phyloP scores from a whole-genome alignment of 2,797 vertebrate genomes.

The Helarctos malayanus region DNA sequence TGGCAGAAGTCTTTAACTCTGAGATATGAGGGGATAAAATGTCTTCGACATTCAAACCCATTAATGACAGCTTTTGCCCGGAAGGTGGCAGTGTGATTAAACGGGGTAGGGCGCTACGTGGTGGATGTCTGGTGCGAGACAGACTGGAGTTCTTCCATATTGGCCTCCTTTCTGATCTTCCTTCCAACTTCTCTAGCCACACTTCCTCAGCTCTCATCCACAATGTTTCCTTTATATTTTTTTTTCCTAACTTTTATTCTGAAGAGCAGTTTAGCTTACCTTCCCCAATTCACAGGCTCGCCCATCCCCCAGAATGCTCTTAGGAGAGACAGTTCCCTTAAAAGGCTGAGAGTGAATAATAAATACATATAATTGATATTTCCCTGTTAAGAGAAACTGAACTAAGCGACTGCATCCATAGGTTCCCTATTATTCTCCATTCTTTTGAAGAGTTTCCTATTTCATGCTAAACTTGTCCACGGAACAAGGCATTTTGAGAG shows the following conservation, averaged over 20 bases:
- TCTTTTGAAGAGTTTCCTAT: conserved; percentile 24
- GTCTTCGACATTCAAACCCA: neutral
- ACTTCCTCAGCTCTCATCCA: neutral
- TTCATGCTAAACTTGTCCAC: neutral
- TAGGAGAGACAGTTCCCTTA: neutral
- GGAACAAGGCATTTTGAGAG: neutral
- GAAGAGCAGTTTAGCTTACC: neutral
- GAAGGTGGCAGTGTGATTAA: neutral
- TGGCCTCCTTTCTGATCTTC: neutral
- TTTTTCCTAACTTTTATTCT: conserved; percentile 12
- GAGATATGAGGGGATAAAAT: neutral
- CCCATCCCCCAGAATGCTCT: neutral
- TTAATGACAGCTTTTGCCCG: neutral
- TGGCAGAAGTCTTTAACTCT: neutral
- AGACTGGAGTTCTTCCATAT: neutral
- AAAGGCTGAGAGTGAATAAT: neutral
- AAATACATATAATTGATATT: neutral
- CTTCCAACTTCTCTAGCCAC: neutral
- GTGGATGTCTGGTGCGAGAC: neutral
- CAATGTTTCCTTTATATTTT: neutral
- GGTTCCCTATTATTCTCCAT: neutral
- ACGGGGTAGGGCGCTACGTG: rapidly evolving
- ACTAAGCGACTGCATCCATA: neutral
- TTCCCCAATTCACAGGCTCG: neutral
- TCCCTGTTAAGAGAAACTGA: neutral